phyloP scores from a whole-genome alignment of 2,888 invertebrate genomes.

The Limnephilus rhombicus region DNA sequence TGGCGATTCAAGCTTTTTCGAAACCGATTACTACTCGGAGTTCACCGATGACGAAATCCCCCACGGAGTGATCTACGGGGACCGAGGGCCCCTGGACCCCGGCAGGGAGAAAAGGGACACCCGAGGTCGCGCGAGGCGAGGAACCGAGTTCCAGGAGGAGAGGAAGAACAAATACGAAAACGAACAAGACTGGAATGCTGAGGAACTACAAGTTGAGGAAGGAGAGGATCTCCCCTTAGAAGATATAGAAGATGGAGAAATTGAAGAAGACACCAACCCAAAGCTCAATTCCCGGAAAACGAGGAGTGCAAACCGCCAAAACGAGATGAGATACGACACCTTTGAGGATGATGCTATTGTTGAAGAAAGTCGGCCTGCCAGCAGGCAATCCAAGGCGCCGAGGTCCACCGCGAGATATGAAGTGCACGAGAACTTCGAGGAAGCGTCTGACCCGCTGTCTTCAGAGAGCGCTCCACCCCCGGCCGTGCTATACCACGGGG shows the following conservation, averaged over 20 bases:
- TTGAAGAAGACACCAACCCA: conserved; percentile 11
- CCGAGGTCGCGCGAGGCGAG: conserved; percentile 32
- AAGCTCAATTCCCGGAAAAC: conserved; percentile 16
- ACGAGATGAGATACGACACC: conserved; percentile 52
- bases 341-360: conserved; percentile 52
- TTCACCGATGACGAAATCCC: conserved; percentile 56
- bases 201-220: conserved; percentile 64
- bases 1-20: conserved; percentile 47
- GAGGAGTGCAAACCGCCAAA: conserved; percentile 17
- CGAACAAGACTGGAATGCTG: conserved; percentile 64
- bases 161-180: conserved; percentile 60
- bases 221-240: conserved; percentile 52
- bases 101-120: conserved; percentile 53
- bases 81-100: conserved; percentile 35
- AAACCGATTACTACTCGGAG: conserved; percentile 58
- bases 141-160: conserved; percentile 57
- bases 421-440: conserved; percentile 59
- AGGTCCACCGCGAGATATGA: conserved; percentile 56
- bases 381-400: conserved; percentile 31
- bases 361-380: conserved; percentile 51
- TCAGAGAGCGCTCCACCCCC: conserved; percentile 55
- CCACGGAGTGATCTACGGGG: conserved; percentile 28
- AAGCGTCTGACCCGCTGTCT: conserved; percentile 51
- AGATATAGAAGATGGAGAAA: conserved; percentile 30
- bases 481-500: conserved; percentile 52